Percentiles rank a stretch among this genome's conserved stretches.
These are phyloP conservation scores for Cepaea hortensis DNA, from an alignment of 2,888 invertebrate species.

Conservation along the genomic window DNA sequence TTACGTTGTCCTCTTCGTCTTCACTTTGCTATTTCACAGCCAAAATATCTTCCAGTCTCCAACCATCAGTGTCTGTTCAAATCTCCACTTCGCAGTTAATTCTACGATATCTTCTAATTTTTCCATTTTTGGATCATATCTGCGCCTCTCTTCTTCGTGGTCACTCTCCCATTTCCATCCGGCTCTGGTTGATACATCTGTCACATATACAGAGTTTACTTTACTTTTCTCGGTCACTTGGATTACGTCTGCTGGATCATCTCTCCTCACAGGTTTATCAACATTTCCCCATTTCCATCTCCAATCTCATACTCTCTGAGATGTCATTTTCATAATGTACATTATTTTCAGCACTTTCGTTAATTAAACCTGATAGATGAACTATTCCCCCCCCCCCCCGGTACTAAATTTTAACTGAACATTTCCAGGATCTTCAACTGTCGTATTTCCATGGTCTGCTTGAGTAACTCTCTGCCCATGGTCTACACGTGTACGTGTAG, in stretches of 20 bases:
- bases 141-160: background rate
- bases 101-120: background rate
- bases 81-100: background rate
- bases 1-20: background rate
- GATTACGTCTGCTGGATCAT: no score
- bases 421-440: no score
- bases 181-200: no score
- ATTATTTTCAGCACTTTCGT: background rate
- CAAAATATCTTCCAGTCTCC: background rate
- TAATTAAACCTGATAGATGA: background rate
- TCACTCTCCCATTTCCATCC: no score
- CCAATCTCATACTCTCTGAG: no score
- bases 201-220: no score
- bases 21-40: slow-evolving; percentile 14
- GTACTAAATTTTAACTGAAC: no score
- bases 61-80: background rate
- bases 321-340: background rate
- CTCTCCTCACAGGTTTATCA: no score
- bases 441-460: background rate
- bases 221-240: no score
- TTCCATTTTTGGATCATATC: background rate
- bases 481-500: no score
- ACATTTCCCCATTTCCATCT: no score
- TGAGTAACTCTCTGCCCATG: background rate
- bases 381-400: no score